These are phyloP conservation scores for Rhizomys pruinosus DNA, from an alignment of 2,113 vertebrate species.

Conservation along the genomic window DNA sequence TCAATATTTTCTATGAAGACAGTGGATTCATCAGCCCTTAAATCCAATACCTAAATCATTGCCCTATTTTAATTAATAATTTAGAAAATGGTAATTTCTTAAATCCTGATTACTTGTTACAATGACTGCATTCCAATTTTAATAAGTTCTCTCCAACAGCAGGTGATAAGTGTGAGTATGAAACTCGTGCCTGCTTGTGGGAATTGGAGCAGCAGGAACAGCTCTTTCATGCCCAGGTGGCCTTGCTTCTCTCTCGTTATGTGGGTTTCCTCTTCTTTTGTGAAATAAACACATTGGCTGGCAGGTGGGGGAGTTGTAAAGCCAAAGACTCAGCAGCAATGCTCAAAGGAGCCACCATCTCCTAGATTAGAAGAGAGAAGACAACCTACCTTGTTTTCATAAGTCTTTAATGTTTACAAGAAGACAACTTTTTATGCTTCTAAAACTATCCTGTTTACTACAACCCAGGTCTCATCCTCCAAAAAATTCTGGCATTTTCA, in stretches of 20 bases:
- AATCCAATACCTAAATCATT: background rate
- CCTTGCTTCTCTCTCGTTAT: rapidly evolving
- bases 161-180: background rate
- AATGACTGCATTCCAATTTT: background rate
- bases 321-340: background rate
- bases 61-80: rapidly evolving
- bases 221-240: rapidly evolving
- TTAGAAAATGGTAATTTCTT: background rate
- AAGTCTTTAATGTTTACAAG: background rate
- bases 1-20: background rate
- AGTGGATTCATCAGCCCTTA: background rate
- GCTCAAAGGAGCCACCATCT: background rate
- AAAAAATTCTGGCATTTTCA: background rate
- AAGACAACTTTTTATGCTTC: background rate
- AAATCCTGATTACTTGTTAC: background rate
- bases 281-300: background rate
- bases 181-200: no score
- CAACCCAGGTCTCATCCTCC: background rate
- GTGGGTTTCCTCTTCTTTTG: background rate
- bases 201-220: background rate
- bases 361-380: background rate
- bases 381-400: background rate
- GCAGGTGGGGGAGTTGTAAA: slow-evolving; percentile 65
- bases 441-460: background rate
- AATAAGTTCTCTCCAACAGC: background rate